Conservation (phyloP, 2,888 invertebrate species). For the Fragum whitleyi region DNA sequence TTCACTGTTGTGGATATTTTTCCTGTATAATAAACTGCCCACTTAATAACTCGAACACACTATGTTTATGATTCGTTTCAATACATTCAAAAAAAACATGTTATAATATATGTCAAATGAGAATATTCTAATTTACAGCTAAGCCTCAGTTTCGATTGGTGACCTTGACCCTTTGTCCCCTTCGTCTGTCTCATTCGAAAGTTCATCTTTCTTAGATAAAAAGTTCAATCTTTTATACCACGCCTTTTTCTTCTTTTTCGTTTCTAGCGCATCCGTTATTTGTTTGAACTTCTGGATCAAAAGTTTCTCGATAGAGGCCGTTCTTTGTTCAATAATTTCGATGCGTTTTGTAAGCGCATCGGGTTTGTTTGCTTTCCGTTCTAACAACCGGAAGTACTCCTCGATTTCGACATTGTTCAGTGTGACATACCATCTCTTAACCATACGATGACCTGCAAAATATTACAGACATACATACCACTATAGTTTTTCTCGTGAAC, state of each 20-base stretch:
- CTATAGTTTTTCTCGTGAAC: no score
- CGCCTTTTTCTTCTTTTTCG: constrained; percentile 9
- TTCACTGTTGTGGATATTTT: no score
- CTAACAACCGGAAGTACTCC: not conserved
- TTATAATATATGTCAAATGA: no score
- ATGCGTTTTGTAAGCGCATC: constrained; percentile 27
- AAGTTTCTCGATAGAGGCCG: constrained; percentile 2
- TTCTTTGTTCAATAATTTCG: constrained; percentile 15
- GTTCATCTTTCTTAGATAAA: not conserved
- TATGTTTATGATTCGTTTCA: no score
- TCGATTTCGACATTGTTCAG: constrained; percentile 13
- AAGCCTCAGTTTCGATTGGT: not conserved
- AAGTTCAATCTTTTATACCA: constrained; percentile 6
- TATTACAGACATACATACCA: no score
- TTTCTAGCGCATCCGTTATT: not conserved
- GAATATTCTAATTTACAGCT: no score
- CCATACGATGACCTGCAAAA: not conserved
- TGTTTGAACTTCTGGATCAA: constrained; percentile 14
- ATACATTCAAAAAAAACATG: no score
- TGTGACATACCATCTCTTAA: constrained; percentile 25
- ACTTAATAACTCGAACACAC: no score
- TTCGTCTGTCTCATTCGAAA: not conserved
- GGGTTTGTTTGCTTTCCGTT: not conserved
- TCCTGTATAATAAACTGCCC: no score
- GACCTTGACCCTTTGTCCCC: not conserved